A percentile compares a stretch with the other conserved stretches of the same genome.
Evolutionary conservation across 2,797 vertebrate species (phyloP).

Genomic region (Cuculus canorus): DNA sequence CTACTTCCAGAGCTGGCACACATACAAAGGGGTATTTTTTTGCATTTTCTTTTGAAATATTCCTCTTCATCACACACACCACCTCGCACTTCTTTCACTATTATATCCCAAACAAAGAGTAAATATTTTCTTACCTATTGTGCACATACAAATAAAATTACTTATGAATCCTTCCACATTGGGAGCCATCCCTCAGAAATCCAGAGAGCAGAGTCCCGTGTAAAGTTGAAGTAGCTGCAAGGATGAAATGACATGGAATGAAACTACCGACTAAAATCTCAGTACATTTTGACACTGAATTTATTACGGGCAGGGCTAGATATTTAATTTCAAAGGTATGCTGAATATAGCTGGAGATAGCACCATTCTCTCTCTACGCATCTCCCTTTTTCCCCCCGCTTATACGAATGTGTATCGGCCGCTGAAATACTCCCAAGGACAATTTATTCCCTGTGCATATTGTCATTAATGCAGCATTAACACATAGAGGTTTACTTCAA

Average conservation of each 20-base stretch:
- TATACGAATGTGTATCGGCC: rapidly evolving
- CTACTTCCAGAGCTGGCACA: background rate
- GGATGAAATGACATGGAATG: background rate
- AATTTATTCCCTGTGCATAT: background rate
- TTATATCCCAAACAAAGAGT: background rate
- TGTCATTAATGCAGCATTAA: background rate
- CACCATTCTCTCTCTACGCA: background rate
- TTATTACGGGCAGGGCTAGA: background rate
- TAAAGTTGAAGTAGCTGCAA: background rate
- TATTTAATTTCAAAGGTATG: background rate
- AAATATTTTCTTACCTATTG: background rate
- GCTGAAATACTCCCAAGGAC: too few species aligned
- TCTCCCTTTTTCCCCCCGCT: too few species aligned
- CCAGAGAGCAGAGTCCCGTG: rapidly evolving
- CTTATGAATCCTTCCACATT: background rate
- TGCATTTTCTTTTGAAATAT: background rate
- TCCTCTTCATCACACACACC: background rate
- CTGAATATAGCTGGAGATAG: background rate
- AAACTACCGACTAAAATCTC: background rate
- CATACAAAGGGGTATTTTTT: background rate
- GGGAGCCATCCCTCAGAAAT: background rate
- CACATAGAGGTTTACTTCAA: background rate
- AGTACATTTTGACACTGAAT: background rate
- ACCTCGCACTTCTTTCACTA: background rate
- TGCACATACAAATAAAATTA: background rate